Evolutionary conservation across 2,113 vertebrate species (phyloP).

Genomic region (Columba livia): DNA sequence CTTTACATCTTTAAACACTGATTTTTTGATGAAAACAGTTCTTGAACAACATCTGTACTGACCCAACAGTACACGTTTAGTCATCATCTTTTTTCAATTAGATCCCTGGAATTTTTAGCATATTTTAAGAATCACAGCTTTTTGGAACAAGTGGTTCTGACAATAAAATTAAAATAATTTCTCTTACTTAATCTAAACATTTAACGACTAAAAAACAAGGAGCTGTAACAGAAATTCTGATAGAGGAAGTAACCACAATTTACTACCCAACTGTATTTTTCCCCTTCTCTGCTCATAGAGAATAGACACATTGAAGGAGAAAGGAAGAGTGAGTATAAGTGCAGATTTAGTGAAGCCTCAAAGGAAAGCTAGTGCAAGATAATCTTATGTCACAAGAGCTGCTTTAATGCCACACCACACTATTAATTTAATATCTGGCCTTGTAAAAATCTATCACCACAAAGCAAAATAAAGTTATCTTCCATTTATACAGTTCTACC

Average conservation of each 20-base stretch:
- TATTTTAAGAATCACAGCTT: not conserved
- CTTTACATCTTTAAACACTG: not conserved
- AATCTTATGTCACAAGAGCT: not conserved
- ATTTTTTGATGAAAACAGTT: not conserved
- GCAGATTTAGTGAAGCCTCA: not conserved
- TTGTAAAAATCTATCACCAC: not conserved
- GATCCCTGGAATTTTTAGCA: not conserved
- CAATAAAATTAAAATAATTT: not conserved
- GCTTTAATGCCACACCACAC: not conserved
- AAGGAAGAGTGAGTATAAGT: not conserved
- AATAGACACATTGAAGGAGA: not conserved
- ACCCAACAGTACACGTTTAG: not conserved
- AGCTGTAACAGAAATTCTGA: conserved; percentile 29
- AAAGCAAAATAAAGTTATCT: not conserved
- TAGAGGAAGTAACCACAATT: conserved; percentile 62
- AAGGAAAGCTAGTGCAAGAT: not conserved
- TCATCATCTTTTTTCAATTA: not conserved
- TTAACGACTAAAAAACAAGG: conserved; percentile 31
- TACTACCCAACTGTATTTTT: conserved; percentile 47
- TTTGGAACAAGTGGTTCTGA: not conserved
- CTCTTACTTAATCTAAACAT: conserved; percentile 9
- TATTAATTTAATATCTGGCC: not conserved
- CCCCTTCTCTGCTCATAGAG: not conserved
- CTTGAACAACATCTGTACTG: not conserved
- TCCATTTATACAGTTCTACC: not conserved